Evolutionary conservation across 1,140 invertebrate species (phyloP).

Genomic region (Bombus sibiricus): DNA sequence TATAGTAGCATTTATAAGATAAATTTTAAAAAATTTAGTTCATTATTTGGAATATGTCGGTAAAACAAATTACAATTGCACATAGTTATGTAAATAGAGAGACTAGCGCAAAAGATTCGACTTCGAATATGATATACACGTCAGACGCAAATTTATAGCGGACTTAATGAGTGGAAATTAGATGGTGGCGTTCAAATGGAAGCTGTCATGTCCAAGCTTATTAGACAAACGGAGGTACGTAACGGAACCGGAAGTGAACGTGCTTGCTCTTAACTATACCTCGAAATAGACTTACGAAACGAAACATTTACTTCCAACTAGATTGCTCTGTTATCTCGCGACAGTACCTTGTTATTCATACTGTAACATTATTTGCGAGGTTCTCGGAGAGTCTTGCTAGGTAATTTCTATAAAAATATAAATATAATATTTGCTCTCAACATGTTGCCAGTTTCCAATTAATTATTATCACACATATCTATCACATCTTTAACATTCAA

Average conservation of each 20-base stretch:
- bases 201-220: constrained; percentile 13
- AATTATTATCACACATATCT: no score
- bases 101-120: neutral
- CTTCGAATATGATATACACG: constrained; percentile 2
- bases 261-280: neutral
- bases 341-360: no score
- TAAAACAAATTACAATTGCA: neutral
- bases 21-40: no score
- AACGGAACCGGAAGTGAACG: neutral
- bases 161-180: constrained; percentile 17
- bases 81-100: neutral
- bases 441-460: no score
- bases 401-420: no score
- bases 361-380: no score
- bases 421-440: no score
- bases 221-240: neutral
- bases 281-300: neutral
- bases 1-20: no score
- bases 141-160: neutral
- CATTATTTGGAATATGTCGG: neutral
- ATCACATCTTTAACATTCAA: no score
- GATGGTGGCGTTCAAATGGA: neutral
- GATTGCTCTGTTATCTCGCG: neutral
- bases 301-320: neutral
- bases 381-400: no score